These are phyloP conservation scores for Dusona sp. DNA, from an alignment of 2,888 invertebrate species.

Conservation along the genomic window DNA sequence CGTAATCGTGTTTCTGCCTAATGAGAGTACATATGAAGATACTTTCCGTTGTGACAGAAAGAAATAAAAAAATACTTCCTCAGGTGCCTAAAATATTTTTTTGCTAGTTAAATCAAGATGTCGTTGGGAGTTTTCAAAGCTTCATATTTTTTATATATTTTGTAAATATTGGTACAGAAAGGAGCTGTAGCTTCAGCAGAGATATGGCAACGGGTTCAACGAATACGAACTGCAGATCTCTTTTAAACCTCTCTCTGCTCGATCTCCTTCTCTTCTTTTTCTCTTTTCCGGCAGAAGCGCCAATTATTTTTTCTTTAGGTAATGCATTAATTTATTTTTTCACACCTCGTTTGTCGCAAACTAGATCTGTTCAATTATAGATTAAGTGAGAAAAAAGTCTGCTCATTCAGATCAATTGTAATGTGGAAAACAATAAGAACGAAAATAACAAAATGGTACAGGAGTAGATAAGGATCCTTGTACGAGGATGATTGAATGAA, in stretches of 20 bases:
- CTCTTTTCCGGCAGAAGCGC: neutral
- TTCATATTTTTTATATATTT: conserved; percentile 10
- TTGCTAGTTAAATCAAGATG: conserved; percentile 46
- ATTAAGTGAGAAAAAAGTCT: conserved; percentile 12
- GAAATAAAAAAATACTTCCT: conserved; percentile 40
- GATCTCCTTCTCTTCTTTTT: neutral
- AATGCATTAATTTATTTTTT: conserved; percentile 46
- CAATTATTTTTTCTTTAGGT: conserved; percentile 40
- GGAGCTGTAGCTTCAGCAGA: conserved; percentile 40
- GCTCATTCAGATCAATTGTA: neutral
- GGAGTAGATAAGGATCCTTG: neutral
- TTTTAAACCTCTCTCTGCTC: conserved; percentile 30
- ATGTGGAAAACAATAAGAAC: no score
- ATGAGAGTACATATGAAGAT: conserved; percentile 19
- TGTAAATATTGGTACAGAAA: neutral
- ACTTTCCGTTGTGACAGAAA: neutral
- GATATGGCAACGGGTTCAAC: conserved; percentile 60
- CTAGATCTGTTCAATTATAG: conserved; percentile 23
- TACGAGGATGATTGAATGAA: conserved; percentile 3
- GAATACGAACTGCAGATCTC: conserved; percentile 34
- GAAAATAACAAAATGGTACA: conserved; percentile 1
- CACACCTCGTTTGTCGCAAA: conserved; percentile 43
- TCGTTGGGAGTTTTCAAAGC: conserved; percentile 32
- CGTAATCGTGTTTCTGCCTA: conserved; percentile 49
- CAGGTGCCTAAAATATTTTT: conserved; percentile 39